Evolutionary conservation across 1,140 invertebrate species (phyloP).

Genomic region (Arctopsyche grandis): DNA sequence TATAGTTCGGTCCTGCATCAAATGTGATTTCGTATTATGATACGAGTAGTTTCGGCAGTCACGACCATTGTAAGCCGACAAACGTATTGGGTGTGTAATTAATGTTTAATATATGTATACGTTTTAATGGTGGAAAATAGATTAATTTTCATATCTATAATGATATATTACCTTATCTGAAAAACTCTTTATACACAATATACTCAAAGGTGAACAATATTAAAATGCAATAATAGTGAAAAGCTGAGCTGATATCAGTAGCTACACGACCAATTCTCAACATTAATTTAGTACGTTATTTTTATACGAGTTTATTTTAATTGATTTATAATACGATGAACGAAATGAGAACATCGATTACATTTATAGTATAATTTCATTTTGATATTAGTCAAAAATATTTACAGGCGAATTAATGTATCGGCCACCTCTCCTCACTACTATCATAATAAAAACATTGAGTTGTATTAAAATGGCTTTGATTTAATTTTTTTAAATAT

Average conservation of each 20-base stretch:
- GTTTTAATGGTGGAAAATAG: conserved; percentile 50
- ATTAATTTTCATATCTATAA: conserved; percentile 51
- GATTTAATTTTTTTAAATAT: no score
- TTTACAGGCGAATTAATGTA: background rate
- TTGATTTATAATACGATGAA: no score
- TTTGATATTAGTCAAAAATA: background rate
- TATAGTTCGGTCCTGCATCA: no score
- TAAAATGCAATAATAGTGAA: conserved; percentile 49
- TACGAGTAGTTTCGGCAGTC: no score
- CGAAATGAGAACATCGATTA: no score
- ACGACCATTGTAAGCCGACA: no score
- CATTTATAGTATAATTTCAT: no score
- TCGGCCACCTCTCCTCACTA: background rate
- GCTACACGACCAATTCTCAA: background rate
- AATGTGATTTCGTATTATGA: no score
- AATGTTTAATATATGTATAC: background rate
- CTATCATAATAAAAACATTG: no score
- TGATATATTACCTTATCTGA: conserved; percentile 51
- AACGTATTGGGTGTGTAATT: no score
- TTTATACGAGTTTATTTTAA: background rate
- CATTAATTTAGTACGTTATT: background rate
- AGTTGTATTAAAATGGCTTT: no score
- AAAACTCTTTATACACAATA: conserved; percentile 44
- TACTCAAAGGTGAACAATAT: conserved; percentile 47
- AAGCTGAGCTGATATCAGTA: background rate